Base-by-base conservation (phyloP, 2,797 vertebrate species). In the Moxostoma hubbsi region DNA sequence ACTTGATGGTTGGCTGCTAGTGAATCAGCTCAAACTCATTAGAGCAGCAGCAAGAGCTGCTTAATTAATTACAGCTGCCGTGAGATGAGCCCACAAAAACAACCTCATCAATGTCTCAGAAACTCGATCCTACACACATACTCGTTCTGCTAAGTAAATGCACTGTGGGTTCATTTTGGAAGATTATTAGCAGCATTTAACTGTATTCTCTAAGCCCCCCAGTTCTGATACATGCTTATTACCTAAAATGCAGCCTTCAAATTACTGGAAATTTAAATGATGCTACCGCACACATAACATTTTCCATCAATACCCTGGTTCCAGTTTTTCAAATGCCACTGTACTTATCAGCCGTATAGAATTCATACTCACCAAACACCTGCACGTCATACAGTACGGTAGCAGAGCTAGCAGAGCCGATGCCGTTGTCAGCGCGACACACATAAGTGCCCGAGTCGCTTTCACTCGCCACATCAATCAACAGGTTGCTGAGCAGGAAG, bases 401-500 rank as follows among this genome's bases (percentile, higher is more conserved):
- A 0, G 96, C 96, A 0, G 93, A 87, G 46, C 90, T 88, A 0
- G 88, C 85, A 1, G 93, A 93, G 6, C 94, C 94, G 0, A 97
- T 93, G 24, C 97, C 96, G 0, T 98, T 98, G 90, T 95, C 94
- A 0, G 98, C 98, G 0, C 87, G 93, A 90, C 98, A 99, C 64
- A 91, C 87, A 73, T 99, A 99, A 1, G 93, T 97, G 61, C 98
- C 98, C 0, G 98, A 98, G 90, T 98, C 97, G 3, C 93, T 92
- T 89, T 98, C 96, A 0, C 89, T 94, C 0, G 94, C 95, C 0
- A 94, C 85, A 13, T 98, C 97, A 0, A 99, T 99, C 54, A 99
- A 93, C 83, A 99, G 94, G 90, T 98, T 99, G 92, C 96, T 98
- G 81, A 98, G 95, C 84, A 98, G 89, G 89, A 96, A 98, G 65